phyloP scores from a whole-genome alignment of 2,113 vertebrate genomes.

The Etia nguti region DNA sequence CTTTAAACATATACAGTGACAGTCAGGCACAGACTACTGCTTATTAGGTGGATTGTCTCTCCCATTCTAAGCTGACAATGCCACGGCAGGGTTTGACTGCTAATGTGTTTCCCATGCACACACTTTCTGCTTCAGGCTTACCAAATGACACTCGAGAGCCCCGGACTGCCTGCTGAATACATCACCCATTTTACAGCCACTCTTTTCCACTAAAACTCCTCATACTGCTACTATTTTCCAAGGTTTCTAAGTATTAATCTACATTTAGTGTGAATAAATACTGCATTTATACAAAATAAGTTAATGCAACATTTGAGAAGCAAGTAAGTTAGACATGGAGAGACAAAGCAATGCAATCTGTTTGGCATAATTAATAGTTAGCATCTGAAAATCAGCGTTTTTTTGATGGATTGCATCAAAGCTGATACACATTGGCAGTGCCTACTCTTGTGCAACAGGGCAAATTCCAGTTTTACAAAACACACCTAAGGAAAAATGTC shows the following conservation, averaged over 20 bases:
- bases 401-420: background rate
- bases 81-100: background rate
- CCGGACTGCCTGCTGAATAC: slow-evolving; percentile 43
- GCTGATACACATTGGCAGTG: background rate
- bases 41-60: slow-evolving; percentile 7
- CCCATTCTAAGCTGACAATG: background rate
- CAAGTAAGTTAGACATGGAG: background rate
- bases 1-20: background rate
- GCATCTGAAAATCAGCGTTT: background rate
- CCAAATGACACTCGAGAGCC: slow-evolving; percentile 42
- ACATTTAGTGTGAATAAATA: background rate
- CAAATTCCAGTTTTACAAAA: background rate
- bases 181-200: slow-evolving; percentile 48
- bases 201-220: slow-evolving; percentile 36
- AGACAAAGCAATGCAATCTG: background rate
- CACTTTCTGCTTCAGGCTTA: background rate
- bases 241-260: background rate
- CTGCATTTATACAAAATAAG: background rate
- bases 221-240: background rate
- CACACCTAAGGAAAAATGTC: background rate
- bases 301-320: background rate
- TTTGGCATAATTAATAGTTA: background rate
- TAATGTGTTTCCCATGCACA: slow-evolving; percentile 53
- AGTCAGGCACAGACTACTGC: slow-evolving; percentile 11
- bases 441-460: background rate